Conservation (phyloP, 2,113 vertebrate genomes). For the Panthera tigris region DNA sequence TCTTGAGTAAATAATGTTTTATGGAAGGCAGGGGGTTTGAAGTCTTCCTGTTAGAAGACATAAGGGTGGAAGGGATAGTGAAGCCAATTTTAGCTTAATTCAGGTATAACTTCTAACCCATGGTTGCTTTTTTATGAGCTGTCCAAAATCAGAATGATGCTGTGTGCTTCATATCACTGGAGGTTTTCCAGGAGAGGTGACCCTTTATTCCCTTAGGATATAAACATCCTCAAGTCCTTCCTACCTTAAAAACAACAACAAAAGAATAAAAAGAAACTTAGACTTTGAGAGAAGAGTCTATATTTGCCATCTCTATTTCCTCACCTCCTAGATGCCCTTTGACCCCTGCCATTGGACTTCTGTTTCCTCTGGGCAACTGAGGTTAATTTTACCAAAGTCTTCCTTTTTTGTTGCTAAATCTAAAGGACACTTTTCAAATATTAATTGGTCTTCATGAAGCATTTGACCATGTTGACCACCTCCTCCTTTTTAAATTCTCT, state of each 20-base stretch:
- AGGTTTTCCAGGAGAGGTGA: not conserved
- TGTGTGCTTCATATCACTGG: not conserved
- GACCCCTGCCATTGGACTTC: not conserved
- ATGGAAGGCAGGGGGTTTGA: not conserved
- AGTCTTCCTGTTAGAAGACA: not conserved
- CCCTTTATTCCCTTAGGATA: not conserved
- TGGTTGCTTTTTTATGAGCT: not conserved
- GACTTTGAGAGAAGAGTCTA: not conserved
- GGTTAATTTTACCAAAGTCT: not conserved
- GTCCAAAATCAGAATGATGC: not conserved
- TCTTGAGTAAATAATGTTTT: conserved; percentile 27
- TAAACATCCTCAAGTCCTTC: not conserved
- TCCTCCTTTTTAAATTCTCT: not conserved
- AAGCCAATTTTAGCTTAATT: conserved; percentile 31
- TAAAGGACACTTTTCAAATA: not conserved
- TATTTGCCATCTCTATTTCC: not conserved
- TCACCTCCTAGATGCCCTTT: not conserved
- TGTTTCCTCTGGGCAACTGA: not conserved
- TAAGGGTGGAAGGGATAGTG: not conserved
- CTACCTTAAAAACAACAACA: not conserved
- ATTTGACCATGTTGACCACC: not conserved
- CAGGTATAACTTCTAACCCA: not conserved
- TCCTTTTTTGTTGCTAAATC: not conserved
- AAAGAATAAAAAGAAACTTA: not conserved
- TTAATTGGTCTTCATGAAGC: not conserved